A percentile compares a stretch with the other conserved stretches of the same genome.
Evolutionary conservation across 30 jellyfish, hydroid and myxozoan species (phyloP).

Genomic region (Sanderia malayensis): DNA sequence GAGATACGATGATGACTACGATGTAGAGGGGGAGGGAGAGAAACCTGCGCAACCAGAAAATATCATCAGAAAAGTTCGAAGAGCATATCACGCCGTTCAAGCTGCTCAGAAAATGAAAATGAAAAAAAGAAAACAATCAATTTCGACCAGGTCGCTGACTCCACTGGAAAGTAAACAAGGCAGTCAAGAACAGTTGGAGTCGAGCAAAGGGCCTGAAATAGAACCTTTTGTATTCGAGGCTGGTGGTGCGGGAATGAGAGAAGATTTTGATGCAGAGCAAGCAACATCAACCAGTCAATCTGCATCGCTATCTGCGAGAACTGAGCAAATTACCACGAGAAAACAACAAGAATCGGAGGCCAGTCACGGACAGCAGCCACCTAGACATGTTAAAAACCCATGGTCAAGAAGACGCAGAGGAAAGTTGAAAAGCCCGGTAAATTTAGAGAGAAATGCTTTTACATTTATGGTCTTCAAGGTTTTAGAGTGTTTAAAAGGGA

Average conservation of each 20-base stretch:
- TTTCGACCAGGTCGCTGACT: background rate
- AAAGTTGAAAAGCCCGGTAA: conserved; percentile 10
- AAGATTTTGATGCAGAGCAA: background rate
- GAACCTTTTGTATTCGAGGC: background rate
- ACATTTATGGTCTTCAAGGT: conserved; percentile 82
- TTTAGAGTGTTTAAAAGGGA: conserved; percentile 67
- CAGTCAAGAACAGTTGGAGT: background rate
- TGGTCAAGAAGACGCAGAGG: conserved; percentile 84
- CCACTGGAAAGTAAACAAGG: background rate
- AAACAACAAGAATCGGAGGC: background rate
- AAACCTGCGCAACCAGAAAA: background rate
- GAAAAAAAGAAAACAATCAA: background rate
- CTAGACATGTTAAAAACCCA: conserved; percentile 45
- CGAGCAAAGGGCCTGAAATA: no score
- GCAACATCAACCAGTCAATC: background rate
- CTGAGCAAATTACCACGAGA: conserved; percentile 6
- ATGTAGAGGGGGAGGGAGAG: no score
- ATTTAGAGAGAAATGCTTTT: conserved; percentile 69
- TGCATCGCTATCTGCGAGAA: background rate
- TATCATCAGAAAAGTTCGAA: background rate
- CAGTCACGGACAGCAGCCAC: conserved; percentile 6
- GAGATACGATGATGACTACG: conserved; percentile 10
- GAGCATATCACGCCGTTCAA: background rate
- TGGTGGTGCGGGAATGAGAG: background rate
- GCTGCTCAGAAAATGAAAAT: background rate